Evolutionary conservation across 1,140 invertebrate genomes (phyloP), one percentile per base, ranked within the genome.

Genomic region (Apis laboriosa): DNA sequence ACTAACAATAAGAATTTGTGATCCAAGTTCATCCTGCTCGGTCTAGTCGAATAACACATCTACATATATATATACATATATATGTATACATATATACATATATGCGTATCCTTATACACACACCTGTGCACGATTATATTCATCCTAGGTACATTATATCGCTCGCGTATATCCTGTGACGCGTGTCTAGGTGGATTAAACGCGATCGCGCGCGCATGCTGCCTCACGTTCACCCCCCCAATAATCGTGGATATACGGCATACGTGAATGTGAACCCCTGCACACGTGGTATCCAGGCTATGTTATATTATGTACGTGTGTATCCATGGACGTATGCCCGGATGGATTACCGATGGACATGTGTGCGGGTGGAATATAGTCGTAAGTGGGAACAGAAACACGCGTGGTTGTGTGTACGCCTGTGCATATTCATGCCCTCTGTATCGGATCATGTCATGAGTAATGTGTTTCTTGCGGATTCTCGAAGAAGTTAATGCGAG

Each of bases 371-470:
- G 49, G 68, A 28, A 56, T 19, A 13, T 8, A n/a, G 56, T 19
- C 28, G 74, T 21, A 12, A 43, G 67, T 49, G 64, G 58, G 72
- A 73, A 71, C 21, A 15, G 58, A 17, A 56, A 68, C 55, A 67
- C 49, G 53, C 19, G n/a, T n/a, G 51, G 34, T 34, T 21, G 28
- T 34, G 34, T 64, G 21, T 56, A 68, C 15, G 53, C 13, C 53
- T n/a, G 66, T 78, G 76, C 76, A 83, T 83, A 83, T 83, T 83
- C 81, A 83, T 83, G 53, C 51, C 60, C 67, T 51, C 76, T 71
- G 66, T 58, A 78, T 78, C 81, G 81, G 81, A 78, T 77, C 53
- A 49, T 71, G 81, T 78, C 76, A 55, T 9, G 76, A 60, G 49
- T 77, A 77, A 82, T 77, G 80, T 77, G 80, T 77, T 82, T 82